Conservation (phyloP, 37 sponge, comb jelly and placozoan genomes). For the Beroe forskalii region DNA sequence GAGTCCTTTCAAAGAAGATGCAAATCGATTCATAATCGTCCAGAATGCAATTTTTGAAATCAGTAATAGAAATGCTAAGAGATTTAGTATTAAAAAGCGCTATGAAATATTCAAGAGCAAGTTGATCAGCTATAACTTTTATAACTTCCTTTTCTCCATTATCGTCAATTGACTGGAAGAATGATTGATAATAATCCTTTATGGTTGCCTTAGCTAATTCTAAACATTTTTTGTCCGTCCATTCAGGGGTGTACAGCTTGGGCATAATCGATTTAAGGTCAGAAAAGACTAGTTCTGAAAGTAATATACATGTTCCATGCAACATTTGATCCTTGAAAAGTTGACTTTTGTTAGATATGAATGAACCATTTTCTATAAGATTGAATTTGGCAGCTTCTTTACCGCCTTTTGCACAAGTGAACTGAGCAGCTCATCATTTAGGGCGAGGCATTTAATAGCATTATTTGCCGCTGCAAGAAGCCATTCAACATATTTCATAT, state of each 20-base stretch:
- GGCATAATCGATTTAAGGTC: not conserved
- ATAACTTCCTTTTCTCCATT: not conserved
- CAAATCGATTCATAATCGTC: not conserved
- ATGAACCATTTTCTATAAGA: not conserved
- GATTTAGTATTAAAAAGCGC: not conserved
- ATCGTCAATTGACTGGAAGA: not conserved
- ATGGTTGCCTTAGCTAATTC: not conserved
- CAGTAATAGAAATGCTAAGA: not conserved
- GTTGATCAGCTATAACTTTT: not conserved
- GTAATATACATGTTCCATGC: not conserved
- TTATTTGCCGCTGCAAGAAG: not conserved
- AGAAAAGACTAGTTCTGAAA: not conserved
- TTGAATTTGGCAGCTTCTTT: not conserved
- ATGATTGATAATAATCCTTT: not conserved
- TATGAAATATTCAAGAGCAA: not conserved
- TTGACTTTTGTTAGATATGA: not conserved
- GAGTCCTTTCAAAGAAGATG: not conserved
- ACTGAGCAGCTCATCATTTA: not conserved
- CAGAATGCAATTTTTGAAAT: not conserved
- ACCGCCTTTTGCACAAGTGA: not conserved
- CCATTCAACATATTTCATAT: slow-evolving; percentile 5
- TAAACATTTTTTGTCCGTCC: not conserved
- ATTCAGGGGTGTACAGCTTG: not conserved
- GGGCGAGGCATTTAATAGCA: not conserved
- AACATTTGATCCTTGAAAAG: not conserved